These are phyloP conservation scores for Apogon hyalosoma DNA, from an alignment of 2,797 vertebrate species.

Conservation along the genomic window DNA sequence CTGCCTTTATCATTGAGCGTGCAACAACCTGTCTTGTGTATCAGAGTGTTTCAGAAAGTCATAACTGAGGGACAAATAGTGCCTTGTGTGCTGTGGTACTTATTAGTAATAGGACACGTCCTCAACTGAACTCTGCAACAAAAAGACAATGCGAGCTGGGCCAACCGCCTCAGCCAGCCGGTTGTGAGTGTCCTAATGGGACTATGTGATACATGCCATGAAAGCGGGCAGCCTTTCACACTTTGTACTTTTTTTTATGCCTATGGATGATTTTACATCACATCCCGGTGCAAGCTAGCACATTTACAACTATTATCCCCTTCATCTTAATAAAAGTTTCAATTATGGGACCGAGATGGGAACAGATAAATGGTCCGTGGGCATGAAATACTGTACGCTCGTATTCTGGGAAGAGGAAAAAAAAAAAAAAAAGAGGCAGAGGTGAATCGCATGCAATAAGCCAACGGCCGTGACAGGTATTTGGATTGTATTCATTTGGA, in stretches of 20 bases:
- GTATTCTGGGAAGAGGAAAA: constrained; percentile 24
- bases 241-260: constrained; percentile 70
- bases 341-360: constrained; percentile 73
- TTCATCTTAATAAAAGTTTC: constrained; percentile 82
- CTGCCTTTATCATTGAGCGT: too few relatives aligned
- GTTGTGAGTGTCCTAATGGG: constrained; percentile 57
- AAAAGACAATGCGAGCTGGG: constrained; percentile 1
- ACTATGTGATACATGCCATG: constrained; percentile 56
- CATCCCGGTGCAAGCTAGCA: constrained; percentile 62
- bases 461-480: constrained; percentile 14
- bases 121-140: constrained; percentile 37
- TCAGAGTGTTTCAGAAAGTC: background rate
- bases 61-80: constrained; percentile 17
- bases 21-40: too few relatives aligned
- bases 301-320: constrained; percentile 79
- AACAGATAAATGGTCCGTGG: constrained; percentile 73
- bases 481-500: constrained; percentile 48
- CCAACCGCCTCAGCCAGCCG: constrained; percentile 11
- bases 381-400: constrained; percentile 63
- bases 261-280: constrained; percentile 70
- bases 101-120: constrained; percentile 58
- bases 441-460: constrained; percentile 51
- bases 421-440: constrained; percentile 16
- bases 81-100: constrained; percentile 44
- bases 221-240: constrained; percentile 65